phyloP scores from a whole-genome alignment of 2,797 vertebrate genomes.

The Allobates femoralis region DNA sequence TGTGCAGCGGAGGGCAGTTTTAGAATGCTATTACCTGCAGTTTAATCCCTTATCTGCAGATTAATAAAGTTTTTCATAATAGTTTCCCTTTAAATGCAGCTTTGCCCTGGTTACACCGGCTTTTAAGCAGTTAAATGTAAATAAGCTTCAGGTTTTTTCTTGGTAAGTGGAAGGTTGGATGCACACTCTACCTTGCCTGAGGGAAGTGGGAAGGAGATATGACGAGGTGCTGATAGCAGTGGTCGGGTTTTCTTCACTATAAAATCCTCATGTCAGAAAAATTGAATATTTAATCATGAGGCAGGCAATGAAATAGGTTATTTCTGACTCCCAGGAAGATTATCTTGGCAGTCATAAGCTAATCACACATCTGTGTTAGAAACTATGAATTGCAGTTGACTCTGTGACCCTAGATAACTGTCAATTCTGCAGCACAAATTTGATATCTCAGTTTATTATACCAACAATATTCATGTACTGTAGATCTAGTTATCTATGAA shows the following conservation, averaged over 20 bases:
- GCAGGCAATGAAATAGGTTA: not conserved
- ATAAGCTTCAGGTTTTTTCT: not conserved
- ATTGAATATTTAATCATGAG: slow-evolving; percentile 50
- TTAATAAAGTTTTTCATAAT: too few relatives aligned
- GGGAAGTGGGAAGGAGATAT: slow-evolving; percentile 55
- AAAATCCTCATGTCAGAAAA: slow-evolving; percentile 47
- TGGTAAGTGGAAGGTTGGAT: slow-evolving; percentile 8
- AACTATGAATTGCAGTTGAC: slow-evolving; percentile 29
- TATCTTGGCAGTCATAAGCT: slow-evolving; percentile 27
- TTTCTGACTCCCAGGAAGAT: not conserved
- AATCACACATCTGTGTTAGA: slow-evolving; percentile 20
- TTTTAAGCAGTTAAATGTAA: slow-evolving; percentile 37
- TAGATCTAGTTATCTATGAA: not conserved
- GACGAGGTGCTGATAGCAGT: slow-evolving; percentile 52
- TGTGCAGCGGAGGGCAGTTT: too few relatives aligned
- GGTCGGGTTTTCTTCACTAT: slow-evolving; percentile 42
- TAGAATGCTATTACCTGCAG: too few relatives aligned
- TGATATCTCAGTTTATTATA: not conserved
- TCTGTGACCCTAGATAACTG: not conserved
- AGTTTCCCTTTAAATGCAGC: too few relatives aligned
- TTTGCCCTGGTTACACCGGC: not conserved
- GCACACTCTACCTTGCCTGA: slow-evolving; percentile 32
- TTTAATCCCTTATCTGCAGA: too few relatives aligned
- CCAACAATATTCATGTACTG: not conserved
- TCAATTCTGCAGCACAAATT: not conserved